Evolutionary conservation across 2,797 vertebrate species (phyloP).

Genomic region (Paramormyrops hopkinsi): DNA sequence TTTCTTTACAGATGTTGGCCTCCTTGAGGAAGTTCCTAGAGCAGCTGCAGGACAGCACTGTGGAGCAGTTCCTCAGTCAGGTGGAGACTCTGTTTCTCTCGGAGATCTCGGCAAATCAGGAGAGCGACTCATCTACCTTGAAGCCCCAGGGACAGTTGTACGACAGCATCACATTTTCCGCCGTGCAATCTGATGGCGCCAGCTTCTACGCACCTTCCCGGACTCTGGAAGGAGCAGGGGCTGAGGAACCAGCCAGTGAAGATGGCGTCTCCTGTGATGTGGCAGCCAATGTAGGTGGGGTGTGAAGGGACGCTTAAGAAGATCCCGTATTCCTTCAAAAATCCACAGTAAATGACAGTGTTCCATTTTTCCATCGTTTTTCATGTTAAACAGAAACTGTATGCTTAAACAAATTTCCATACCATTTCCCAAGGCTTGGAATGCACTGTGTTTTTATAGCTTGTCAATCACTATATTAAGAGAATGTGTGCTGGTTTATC

Average conservation of each 20-base stretch:
- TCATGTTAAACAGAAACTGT: not conserved
- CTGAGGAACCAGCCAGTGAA: not conserved
- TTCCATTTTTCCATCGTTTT: not conserved
- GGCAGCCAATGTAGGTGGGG: not conserved
- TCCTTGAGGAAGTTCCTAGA: slow-evolving; percentile 80
- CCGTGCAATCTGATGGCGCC: not conserved
- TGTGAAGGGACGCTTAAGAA: not conserved
- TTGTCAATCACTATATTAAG: not conserved
- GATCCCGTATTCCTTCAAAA: not conserved
- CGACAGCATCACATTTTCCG: not conserved
- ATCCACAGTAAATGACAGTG: not conserved
- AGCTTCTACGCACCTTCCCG: not conserved
- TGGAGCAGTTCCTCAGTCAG: slow-evolving; percentile 76
- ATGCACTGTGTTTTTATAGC: not conserved
- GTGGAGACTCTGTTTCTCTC: slow-evolving; percentile 81
- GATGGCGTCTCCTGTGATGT: not conserved
- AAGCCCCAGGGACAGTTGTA: slow-evolving; percentile 23
- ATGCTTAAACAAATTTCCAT: not conserved
- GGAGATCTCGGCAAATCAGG: slow-evolving; percentile 62
- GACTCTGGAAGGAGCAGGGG: not conserved
- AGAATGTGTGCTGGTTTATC: not conserved
- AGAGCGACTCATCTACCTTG: slow-evolving; percentile 43
- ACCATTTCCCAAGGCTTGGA: not conserved
- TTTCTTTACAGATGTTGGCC: slow-evolving; percentile 72
- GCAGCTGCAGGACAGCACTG: slow-evolving; percentile 67